Evolutionary conservation across 2,113 vertebrate species (phyloP).

Genomic region (Tinamus guttatus): DNA sequence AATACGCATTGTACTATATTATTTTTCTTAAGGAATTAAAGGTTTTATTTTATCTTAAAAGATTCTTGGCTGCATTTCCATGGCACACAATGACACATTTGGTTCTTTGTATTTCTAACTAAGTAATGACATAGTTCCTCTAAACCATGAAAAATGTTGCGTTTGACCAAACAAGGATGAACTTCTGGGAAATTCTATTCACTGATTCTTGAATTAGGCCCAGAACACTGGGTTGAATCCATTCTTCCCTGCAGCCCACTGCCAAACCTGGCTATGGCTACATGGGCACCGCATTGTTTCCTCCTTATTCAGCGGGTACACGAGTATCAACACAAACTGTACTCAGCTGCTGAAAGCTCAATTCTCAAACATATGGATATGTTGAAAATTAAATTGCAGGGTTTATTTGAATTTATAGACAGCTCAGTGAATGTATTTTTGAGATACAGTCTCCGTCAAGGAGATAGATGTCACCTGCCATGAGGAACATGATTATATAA

Average conservation of each 20-base stretch:
- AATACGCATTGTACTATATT: conserved; percentile 24
- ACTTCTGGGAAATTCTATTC: conserved; percentile 79
- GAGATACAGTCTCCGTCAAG: conserved; percentile 74
- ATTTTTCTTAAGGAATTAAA: conserved; percentile 59
- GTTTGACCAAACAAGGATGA: conserved; percentile 74
- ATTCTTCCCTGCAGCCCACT: conserved; percentile 59
- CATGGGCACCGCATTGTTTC: conserved; percentile 54
- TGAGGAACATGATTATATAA: conserved; percentile 71
- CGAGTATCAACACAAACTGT: conserved; percentile 73
- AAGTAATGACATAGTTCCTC: conserved; percentile 72
- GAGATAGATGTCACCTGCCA: conserved; percentile 78
- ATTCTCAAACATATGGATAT: conserved; percentile 78
- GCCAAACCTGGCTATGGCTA: conserved; percentile 64
- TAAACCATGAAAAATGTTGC: conserved; percentile 77
- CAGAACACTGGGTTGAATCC: conserved; percentile 63
- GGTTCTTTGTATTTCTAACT: conserved; percentile 74
- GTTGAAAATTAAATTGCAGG: conserved; percentile 80
- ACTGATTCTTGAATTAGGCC: conserved; percentile 66
- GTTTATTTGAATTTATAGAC: conserved; percentile 80
- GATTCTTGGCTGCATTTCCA: conserved; percentile 70
- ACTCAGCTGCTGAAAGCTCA: conserved; percentile 65
- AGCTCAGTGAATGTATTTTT: conserved; percentile 71
- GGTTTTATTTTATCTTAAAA: conserved; percentile 64
- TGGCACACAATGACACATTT: conserved; percentile 74
- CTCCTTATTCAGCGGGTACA: conserved; percentile 65